These are phyloP conservation scores for Rynchops niger DNA, from an alignment of 2,113 vertebrate species.

Conservation along the genomic window DNA sequence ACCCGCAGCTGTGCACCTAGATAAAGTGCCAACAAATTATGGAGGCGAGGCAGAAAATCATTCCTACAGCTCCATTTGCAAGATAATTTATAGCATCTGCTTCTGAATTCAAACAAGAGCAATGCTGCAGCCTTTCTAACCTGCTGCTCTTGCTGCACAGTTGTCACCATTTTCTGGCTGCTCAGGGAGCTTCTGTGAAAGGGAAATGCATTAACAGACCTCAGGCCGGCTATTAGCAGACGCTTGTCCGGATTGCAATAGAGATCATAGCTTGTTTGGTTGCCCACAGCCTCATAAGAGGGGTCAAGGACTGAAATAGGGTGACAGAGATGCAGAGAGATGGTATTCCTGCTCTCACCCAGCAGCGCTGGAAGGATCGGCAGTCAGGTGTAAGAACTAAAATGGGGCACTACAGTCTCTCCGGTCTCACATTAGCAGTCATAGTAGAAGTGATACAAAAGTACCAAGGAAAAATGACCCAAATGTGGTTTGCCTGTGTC, in stretches of 20 bases:
- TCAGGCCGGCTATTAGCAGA: background rate
- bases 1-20: constrained; percentile 22
- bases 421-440: background rate
- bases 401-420: background rate
- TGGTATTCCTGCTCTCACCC: background rate
- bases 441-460: background rate
- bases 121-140: constrained; percentile 35
- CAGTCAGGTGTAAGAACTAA: background rate
- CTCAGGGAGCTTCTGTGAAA: background rate
- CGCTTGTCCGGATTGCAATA: background rate
- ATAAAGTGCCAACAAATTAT: constrained; percentile 46
- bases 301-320: background rate
- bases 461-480: background rate
- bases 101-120: constrained; percentile 51
- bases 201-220: background rate
- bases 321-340: background rate
- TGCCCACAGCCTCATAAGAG: background rate
- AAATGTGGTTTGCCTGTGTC: background rate
- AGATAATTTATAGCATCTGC: constrained; percentile 58
- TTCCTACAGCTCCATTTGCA: constrained; percentile 54
- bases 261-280: background rate
- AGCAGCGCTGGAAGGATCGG: background rate
- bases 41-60: constrained; percentile 55
- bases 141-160: background rate
- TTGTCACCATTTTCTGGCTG: background rate